Evolutionary conservation across 64 coral and sea anemone genomes (phyloP).

Genomic region (Montipora foliosa): DNA sequence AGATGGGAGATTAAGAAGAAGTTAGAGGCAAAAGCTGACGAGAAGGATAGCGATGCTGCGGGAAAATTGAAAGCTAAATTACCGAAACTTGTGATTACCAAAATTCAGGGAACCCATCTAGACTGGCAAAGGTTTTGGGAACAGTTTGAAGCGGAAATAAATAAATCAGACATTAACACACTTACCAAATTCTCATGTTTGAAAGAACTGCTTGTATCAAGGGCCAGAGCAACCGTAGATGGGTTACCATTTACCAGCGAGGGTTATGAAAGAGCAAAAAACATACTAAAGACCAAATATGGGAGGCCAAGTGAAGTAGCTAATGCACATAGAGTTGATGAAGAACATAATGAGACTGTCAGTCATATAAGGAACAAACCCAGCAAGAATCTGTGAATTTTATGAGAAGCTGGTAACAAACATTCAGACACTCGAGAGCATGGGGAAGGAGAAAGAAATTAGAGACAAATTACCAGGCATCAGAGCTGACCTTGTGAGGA

Average conservation of each 20-base stretch:
- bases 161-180: no score
- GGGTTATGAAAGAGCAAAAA: slow-evolving; percentile 41
- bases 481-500: slow-evolving; percentile 50
- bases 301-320: slow-evolving; percentile 54
- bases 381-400: slow-evolving; percentile 19
- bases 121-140: no score
- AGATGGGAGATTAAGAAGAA: no score
- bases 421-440: slow-evolving; percentile 35
- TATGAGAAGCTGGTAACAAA: slow-evolving; percentile 16
- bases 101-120: no score
- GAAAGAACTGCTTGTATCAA: slow-evolving; percentile 48
- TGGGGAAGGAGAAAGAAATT: slow-evolving; percentile 50
- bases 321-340: slow-evolving; percentile 26
- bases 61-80: no score
- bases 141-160: no score
- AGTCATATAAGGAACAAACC: not conserved
- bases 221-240: slow-evolving; percentile 38
- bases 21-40: no score
- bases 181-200: slow-evolving; percentile 56
- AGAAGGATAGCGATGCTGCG: no score
- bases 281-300: slow-evolving; percentile 57
- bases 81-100: no score
- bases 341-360: slow-evolving; percentile 43
- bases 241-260: slow-evolving; percentile 54
- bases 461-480: slow-evolving; percentile 63